A percentile compares a stretch with the other conserved stretches of the same genome.
Evolutionary conservation across 2,113 vertebrate species (phyloP).

Genomic region (Seriola quinqueradiata): DNA sequence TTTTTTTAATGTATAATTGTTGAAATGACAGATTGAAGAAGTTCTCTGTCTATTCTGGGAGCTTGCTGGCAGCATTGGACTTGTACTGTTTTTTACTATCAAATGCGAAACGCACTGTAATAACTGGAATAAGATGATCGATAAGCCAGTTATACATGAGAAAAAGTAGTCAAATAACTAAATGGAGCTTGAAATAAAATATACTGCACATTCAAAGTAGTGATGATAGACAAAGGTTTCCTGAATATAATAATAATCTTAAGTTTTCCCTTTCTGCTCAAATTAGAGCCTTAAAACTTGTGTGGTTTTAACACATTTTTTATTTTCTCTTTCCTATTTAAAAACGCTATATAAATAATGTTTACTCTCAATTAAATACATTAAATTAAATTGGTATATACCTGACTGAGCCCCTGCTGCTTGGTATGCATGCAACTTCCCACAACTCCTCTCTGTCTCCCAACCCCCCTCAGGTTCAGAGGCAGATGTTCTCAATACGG

Average conservation of each 20-base stretch:
- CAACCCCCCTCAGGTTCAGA: slow-evolving; percentile 57
- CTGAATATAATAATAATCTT: not conserved
- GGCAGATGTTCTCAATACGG: slow-evolving; percentile 77
- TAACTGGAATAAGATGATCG: not conserved
- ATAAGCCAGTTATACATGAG: no score
- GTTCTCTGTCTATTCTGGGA: not conserved
- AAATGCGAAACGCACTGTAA: not conserved
- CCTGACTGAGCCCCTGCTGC: slow-evolving; percentile 50
- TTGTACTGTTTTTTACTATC: not conserved
- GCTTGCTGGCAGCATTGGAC: not conserved
- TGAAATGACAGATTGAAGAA: not conserved
- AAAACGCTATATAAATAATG: not conserved
- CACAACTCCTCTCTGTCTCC: slow-evolving; percentile 30
- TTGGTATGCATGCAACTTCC: slow-evolving; percentile 46
- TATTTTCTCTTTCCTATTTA: no score
- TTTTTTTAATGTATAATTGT: not conserved
- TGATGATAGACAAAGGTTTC: no score
- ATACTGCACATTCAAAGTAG: not conserved
- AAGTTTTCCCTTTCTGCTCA: no score
- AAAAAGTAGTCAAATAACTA: not conserved
- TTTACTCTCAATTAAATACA: not conserved
- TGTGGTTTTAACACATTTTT: no score
- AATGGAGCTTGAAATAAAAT: not conserved
- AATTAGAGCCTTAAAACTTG: no score
- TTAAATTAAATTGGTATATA: not conserved